These are phyloP conservation scores for Sakesphorus luctuosus DNA, from an alignment of 2,113 vertebrate species.

Conservation along the genomic window DNA sequence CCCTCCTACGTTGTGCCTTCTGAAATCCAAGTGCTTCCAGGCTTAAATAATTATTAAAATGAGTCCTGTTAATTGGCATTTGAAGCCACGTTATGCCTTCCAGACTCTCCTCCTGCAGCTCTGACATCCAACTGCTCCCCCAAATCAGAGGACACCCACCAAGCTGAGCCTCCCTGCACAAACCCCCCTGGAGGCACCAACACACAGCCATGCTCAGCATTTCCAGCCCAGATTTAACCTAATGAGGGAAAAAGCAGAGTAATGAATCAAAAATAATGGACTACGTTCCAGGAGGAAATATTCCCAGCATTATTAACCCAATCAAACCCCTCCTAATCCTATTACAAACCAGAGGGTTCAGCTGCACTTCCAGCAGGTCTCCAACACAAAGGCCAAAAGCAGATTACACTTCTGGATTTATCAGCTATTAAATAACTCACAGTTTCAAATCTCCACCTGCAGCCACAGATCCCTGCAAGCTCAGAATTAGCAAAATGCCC, in stretches of 20 bases:
- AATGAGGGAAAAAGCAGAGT: not conserved
- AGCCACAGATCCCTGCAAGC: not conserved
- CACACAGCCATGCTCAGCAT: not conserved
- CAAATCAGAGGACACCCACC: not conserved
- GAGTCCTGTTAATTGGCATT: not conserved
- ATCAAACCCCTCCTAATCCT: conserved; percentile 33
- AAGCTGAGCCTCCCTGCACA: not conserved
- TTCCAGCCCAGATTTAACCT: not conserved
- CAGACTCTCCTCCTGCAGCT: not conserved
- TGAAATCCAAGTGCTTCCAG: not conserved
- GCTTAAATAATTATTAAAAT: not conserved
- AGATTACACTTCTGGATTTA: conserved; percentile 20
- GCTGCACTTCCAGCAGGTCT: conserved; percentile 17
- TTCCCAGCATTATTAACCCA: not conserved
- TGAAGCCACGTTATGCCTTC: not conserved
- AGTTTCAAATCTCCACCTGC: not conserved
- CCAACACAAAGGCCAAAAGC: conserved; percentile 19
- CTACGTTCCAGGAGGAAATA: not conserved
- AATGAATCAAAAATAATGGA: not conserved
- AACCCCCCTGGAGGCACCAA: not conserved
- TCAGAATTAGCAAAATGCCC: not conserved
- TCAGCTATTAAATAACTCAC: not conserved
- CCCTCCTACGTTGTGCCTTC: accelerated
- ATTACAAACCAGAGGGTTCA: not conserved
- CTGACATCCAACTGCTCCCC: not conserved